Conservation (phyloP, 2,113 vertebrate species). For the Donacobius atricapilla region DNA sequence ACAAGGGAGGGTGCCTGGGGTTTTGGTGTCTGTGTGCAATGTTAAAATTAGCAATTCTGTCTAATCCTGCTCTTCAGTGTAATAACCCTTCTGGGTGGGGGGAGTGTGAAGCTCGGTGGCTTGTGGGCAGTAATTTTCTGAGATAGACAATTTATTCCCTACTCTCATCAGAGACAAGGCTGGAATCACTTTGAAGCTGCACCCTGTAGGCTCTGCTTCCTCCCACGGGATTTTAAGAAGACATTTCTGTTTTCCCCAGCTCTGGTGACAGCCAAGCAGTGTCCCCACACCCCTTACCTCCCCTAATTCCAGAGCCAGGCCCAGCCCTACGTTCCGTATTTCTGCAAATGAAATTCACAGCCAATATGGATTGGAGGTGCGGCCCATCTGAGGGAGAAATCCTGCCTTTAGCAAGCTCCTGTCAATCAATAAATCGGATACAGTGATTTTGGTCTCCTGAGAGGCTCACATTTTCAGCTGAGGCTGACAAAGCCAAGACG, state of each 20-base stretch:
- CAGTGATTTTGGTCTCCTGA: neutral
- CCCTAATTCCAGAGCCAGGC: neutral
- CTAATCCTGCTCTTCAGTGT: neutral
- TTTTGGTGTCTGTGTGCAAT: neutral
- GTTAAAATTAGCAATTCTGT: neutral
- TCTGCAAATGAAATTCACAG: neutral
- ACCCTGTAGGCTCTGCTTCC: neutral
- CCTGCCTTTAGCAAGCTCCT: neutral
- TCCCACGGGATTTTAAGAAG: neutral
- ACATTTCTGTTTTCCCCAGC: neutral
- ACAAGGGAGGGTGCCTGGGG: neutral
- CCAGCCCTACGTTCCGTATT: neutral
- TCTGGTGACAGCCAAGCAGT: neutral
- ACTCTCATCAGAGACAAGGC: neutral
- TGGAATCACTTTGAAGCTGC: neutral
- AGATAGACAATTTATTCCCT: neutral
- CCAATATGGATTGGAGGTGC: neutral
- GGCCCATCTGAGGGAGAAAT: slow-evolving; percentile 13
- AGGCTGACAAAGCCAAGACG: neutral
- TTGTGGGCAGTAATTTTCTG: neutral
- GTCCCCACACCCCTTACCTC: neutral
- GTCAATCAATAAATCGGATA: slow-evolving; percentile 12
- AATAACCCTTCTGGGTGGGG: neutral
- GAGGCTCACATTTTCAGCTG: neutral
- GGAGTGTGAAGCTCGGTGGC: neutral